Percentiles rank a stretch among this genome's conserved stretches.
These are phyloP conservation scores for Sebastes iracundus DNA, from an alignment of 2,797 vertebrate species.

Conservation along the genomic window DNA sequence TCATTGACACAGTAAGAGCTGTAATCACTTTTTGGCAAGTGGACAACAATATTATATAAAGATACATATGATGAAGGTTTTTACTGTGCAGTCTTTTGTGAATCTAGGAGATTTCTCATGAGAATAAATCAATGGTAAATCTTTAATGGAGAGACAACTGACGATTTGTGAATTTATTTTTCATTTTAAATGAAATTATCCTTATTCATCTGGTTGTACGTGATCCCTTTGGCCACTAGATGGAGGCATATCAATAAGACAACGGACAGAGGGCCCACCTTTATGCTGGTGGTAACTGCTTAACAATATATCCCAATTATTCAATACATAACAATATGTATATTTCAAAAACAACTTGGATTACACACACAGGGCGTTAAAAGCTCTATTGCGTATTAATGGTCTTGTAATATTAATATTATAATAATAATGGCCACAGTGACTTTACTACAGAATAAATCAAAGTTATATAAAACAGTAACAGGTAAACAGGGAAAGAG, in stretches of 20 bases:
- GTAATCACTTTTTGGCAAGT: too few relatives aligned
- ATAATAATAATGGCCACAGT: neutral
- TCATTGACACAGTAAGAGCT: too few relatives aligned
- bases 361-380: neutral
- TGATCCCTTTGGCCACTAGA: slow-evolving; percentile 60
- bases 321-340: too few relatives aligned
- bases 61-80: neutral
- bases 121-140: neutral
- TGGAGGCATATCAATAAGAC: slow-evolving; percentile 40
- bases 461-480: too few relatives aligned
- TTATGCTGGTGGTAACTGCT: neutral
- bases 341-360: too few relatives aligned
- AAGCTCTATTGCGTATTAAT: neutral
- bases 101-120: neutral
- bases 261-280: neutral
- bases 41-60: too few relatives aligned
- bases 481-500: too few relatives aligned
- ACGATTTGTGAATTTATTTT: neutral
- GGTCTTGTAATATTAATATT: neutral
- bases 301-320: too few relatives aligned
- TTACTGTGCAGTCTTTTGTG: neutral
- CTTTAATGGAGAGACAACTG: neutral
- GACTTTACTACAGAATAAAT: too few relatives aligned
- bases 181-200: neutral
- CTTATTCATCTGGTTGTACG: neutral